Conservation (phyloP, 2,888 invertebrate genomes). For the Watsonalla binaria region DNA sequence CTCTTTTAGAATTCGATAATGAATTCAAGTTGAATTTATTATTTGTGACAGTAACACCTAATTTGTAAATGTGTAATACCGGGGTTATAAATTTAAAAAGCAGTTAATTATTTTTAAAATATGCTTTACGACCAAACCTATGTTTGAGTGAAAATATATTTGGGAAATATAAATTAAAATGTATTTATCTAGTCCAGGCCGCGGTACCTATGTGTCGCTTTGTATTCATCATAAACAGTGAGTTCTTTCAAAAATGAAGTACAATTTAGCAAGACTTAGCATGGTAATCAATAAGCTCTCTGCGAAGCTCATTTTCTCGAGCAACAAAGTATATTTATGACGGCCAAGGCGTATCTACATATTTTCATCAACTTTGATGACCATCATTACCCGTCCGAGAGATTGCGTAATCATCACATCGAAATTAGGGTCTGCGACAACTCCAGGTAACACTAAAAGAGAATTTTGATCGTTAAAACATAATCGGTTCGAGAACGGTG, state of each 20-base stretch:
- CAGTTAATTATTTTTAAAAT: not conserved
- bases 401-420: conserved; percentile 19
- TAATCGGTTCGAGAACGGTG: conserved; percentile 37
- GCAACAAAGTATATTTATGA: conserved; percentile 5
- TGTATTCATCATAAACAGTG: too few species aligned
- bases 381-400: conserved; percentile 20
- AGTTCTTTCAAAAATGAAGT: too few species aligned
- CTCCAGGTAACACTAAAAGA: conserved; percentile 22
- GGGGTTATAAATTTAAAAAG: not conserved
- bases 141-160: not conserved
- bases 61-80: not conserved
- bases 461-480: conserved; percentile 40
- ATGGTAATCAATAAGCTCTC: not conserved
- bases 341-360: conserved; percentile 4
- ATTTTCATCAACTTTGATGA: conserved; percentile 13
- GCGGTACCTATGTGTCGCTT: too few species aligned
- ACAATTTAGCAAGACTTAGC: not conserved
- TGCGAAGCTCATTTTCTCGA: conserved; percentile 1
- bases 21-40: not conserved
- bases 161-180: not conserved
- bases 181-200: too few species aligned
- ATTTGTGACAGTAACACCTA: not conserved
- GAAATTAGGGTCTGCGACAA: conserved; percentile 35
- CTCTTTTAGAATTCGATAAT: not conserved
- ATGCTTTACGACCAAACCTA: not conserved